Evolutionary conservation across 1,140 invertebrate genomes (phyloP), one percentile per base, ranked within the genome.

Genomic region (Cepaea nemoralis): DNA sequence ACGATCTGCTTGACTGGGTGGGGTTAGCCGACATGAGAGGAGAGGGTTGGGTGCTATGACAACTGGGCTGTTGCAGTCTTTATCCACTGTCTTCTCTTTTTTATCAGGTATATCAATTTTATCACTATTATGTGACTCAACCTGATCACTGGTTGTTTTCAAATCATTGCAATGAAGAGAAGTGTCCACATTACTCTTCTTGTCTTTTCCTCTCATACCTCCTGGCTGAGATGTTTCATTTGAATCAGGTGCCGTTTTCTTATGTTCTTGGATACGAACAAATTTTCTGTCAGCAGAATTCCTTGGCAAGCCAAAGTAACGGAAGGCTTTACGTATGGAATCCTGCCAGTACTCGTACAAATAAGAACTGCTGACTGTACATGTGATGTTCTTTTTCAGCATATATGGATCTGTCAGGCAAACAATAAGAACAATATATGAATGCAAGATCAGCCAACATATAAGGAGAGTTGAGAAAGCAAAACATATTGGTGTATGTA

Each of bases 281-380:
- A 31, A 40, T 12, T 81, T 80, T 16, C 71, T 69, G 33, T 81
- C 82, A n/a, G 69, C 35, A 10, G 22, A 55, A 42, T 84, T 83
- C n/a, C 87, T 84, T 3, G 92, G 92, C 55, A 92, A 88, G 19
- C 88, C 91, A 89, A 93, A 93, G 82, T 93, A 93, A 35, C 89
- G 83, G 81, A 91, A 93, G 5, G 92, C 88, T 50, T 87, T 88
- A 48, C 90, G 85, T 19, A 93, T 82, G 33, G 91, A 89, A 27
- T 91, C 89, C 39, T 91, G 86, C 75, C 93, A 92, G 83, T 92
- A 93, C 48, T 93, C 91, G 87, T 91, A 93, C 2, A 92, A 86
- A 74, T 87, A 84, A 37, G 87, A 89, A 71, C 91, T 91, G 69
- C 89, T 91, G 24, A 93, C 87, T 33, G 89, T 90, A 42, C 91